These are phyloP conservation scores for Ellobius talpinus DNA, from an alignment of 2,113 vertebrate species.

Conservation along the genomic window DNA sequence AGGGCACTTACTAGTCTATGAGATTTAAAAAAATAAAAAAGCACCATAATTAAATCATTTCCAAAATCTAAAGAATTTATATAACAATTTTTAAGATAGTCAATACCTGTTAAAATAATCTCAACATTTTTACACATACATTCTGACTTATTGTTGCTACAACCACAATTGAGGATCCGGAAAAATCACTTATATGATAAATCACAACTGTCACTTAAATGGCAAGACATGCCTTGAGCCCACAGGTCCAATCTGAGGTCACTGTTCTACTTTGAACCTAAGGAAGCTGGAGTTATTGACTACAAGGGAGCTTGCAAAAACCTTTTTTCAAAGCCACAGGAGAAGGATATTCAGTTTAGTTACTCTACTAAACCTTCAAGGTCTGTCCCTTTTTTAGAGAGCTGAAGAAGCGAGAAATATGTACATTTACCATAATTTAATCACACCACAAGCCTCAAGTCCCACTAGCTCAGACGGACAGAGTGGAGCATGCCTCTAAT, in stretches of 20 bases:
- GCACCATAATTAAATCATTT: not conserved
- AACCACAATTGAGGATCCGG: not conserved
- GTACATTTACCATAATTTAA: not conserved
- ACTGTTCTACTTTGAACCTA: not conserved
- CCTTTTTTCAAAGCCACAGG: not conserved
- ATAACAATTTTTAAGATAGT: slow-evolving; percentile 27
- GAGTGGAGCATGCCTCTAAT: not conserved
- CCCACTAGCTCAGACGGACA: not conserved
- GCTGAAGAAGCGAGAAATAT: not conserved
- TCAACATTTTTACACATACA: not conserved
- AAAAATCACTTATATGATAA: not conserved
- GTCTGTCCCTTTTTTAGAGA: not conserved
- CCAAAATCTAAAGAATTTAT: slow-evolving; percentile 30
- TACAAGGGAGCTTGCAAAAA: not conserved
- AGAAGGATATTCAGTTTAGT: not conserved
- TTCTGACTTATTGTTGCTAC: not conserved
- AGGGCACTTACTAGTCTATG: slow-evolving; percentile 92
- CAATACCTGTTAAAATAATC: not conserved
- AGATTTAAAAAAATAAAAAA: slow-evolving; percentile 48
- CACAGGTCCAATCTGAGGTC: not conserved
- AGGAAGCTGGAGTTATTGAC: not conserved
- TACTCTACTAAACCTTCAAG: not conserved
- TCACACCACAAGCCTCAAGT: not conserved
- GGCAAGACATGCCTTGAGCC: not conserved
- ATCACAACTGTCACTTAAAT: not conserved